Percentiles rank a stretch among this genome's conserved stretches.
phyloP scores from a whole-genome alignment of 2,113 vertebrate genomes.

The Pangasianodon gigas region DNA sequence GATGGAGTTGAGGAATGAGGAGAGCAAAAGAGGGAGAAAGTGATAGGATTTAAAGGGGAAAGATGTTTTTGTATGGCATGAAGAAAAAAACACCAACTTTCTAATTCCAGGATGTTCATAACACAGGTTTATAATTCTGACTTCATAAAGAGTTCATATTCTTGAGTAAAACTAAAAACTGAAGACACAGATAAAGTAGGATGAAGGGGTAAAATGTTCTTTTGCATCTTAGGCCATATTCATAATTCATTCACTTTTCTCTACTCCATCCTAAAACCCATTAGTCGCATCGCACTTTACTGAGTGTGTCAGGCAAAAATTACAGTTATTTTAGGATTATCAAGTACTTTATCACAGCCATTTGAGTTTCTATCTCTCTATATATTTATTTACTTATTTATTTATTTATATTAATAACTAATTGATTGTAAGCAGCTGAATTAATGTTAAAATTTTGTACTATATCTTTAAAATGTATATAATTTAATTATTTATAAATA shows the following conservation, averaged over 20 bases:
- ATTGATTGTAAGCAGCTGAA: background rate
- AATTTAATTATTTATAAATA: background rate
- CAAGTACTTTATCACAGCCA: background rate
- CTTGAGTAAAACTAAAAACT: background rate
- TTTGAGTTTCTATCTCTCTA: background rate
- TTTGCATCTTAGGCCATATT: background rate
- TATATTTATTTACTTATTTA: background rate
- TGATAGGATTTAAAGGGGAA: conserved; percentile 36
- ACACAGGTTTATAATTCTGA: background rate
- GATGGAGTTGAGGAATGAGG: conserved; percentile 42
- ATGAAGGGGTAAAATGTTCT: background rate
- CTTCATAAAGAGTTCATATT: background rate
- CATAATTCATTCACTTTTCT: conserved; percentile 12
- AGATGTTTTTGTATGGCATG: background rate
- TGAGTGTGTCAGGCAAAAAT: background rate
- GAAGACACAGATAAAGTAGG: background rate
- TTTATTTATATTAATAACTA: background rate
- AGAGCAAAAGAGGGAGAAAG: conserved; percentile 27
- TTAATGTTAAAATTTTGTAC: background rate
- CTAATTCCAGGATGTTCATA: background rate
- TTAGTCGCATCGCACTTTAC: conserved; percentile 46
- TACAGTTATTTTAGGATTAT: background rate
- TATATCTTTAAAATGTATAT: background rate
- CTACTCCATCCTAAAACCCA: conserved; percentile 34
- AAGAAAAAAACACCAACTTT: background rate